Base-by-base conservation (phyloP, 2,113 vertebrate species). In the Hyaena hyaena region DNA sequence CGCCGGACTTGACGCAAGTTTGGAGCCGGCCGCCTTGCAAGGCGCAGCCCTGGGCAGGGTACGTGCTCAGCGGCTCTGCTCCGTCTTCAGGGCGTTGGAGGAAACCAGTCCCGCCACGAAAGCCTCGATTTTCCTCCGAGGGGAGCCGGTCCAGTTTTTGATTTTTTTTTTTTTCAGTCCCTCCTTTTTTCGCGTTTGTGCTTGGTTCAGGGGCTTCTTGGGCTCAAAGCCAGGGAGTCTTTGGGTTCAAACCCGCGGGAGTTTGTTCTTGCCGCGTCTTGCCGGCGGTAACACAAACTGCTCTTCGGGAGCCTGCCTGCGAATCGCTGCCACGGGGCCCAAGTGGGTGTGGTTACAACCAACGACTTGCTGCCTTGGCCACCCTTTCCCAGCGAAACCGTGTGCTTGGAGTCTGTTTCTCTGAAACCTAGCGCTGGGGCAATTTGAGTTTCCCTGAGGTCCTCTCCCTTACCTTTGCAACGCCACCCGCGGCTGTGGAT, bases 331-430 rank as follows among this genome's bases (percentile, higher is more conserved):
- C 4, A 10, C 2, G 9, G 4, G 79, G n/a, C 10, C 74, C 14
- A 0, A 9, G 26, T 0, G 6, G 2, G 33, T 0, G 0, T 2
- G 1, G 61, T 14, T 65, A n/a, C 50, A 43, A 69, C 7, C 50
- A 43, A 69, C 7, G 23, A 24, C 16, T 15, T 6, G 10, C 90
- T 2, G 5, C 55, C 50, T 50, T 61, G 21, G 1, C n/a, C 10
- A 23, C 53, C 26, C 15, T 84, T 65, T 88, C 35, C 0, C 0
- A 61, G 50, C 0, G n/a, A 84, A 87, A 35, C 21, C 4, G 1
- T 6, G 3, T 12, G 9, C 17, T 19, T 79, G 45, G 50, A 89
- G 28, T 31, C 68, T 16, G 8, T 43, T 95, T 90, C 26, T 86
- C 45, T 45, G n/a, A 95, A 74, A 28, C 21, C 43, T 11, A 39